Conservation (phyloP, 1,140 invertebrate species). For the Drosophila willistoni region DNA sequence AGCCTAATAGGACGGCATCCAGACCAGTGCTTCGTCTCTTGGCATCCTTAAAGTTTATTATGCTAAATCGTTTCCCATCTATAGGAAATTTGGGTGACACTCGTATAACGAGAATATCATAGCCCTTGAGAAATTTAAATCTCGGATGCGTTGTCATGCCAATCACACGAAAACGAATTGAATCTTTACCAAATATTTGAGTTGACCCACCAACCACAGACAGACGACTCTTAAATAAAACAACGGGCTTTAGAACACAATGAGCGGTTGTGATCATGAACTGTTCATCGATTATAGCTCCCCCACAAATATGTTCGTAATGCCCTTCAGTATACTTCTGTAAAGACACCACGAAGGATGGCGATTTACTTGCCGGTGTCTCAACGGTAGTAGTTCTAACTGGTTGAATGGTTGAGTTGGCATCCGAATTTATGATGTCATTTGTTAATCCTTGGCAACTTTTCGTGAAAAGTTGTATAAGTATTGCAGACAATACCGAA, state of each 20-base stretch:
- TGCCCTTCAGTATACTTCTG: slow-evolving; percentile 17
- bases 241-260: slow-evolving; percentile 32
- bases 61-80: slow-evolving; percentile 33
- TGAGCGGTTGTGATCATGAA: slow-evolving; percentile 58
- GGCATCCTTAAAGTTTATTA: slow-evolving; percentile 16
- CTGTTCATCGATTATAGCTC: slow-evolving; percentile 39
- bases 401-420: neutral
- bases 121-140: slow-evolving; percentile 35
- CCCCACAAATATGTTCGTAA: slow-evolving; percentile 61
- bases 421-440: neutral
- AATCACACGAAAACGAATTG: slow-evolving; percentile 20
- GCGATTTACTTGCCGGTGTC: neutral
- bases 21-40: neutral
- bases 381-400: neutral
- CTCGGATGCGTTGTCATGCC: slow-evolving; percentile 18
- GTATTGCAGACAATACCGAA: neutral
- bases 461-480: neutral
- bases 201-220: slow-evolving; percentile 36
- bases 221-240: neutral
- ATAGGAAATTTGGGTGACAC: slow-evolving; percentile 32
- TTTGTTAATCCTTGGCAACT: neutral
- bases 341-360: slow-evolving; percentile 62
- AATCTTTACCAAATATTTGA: slow-evolving; percentile 8
- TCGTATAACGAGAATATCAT: slow-evolving; percentile 51
- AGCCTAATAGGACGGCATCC: slow-evolving; percentile 38